phyloP scores from a whole-genome alignment of 2,797 vertebrate genomes.

The Onychomys torridus region DNA sequence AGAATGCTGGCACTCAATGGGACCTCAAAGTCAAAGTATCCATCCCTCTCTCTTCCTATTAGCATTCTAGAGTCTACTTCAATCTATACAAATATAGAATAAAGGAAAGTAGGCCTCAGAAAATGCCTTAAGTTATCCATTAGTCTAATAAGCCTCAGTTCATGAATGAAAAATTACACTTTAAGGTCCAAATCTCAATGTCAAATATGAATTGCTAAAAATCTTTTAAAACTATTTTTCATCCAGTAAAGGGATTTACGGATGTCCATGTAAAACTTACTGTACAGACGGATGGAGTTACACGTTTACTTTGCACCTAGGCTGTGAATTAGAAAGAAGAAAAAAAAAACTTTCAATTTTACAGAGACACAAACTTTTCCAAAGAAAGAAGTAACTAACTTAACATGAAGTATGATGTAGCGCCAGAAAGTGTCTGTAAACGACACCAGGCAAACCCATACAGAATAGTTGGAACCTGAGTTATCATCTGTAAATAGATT shows the following conservation, averaged over 20 bases:
- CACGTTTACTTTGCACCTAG: constrained; percentile 48
- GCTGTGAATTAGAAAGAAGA: constrained; percentile 55
- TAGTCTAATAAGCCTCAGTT: constrained; percentile 61
- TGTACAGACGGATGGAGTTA: constrained; percentile 12
- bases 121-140: constrained; percentile 1
- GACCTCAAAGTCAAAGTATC: constrained; percentile 72
- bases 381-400: constrained; percentile 72
- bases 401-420: constrained; percentile 75
- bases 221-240: constrained; percentile 55
- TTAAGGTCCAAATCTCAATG: constrained; percentile 51
- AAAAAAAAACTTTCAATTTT: constrained; percentile 65
- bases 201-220: constrained; percentile 35
- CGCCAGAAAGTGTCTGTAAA: constrained; percentile 71
- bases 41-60: constrained; percentile 65
- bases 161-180: constrained; percentile 52
- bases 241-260: constrained; percentile 14
- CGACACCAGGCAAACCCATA: constrained; percentile 68
- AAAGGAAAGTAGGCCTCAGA: constrained; percentile 46
- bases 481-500: constrained; percentile 82
- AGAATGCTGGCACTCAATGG: constrained; percentile 74
- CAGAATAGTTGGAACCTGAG: constrained; percentile 79
- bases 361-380: constrained; percentile 59
- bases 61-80: constrained; percentile 27
- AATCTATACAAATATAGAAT: constrained; percentile 33
- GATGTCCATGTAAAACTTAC: constrained; percentile 44